Conservation (phyloP, 35 echinoderm and acorn worm species). For the Acanthaster planci region DNA sequence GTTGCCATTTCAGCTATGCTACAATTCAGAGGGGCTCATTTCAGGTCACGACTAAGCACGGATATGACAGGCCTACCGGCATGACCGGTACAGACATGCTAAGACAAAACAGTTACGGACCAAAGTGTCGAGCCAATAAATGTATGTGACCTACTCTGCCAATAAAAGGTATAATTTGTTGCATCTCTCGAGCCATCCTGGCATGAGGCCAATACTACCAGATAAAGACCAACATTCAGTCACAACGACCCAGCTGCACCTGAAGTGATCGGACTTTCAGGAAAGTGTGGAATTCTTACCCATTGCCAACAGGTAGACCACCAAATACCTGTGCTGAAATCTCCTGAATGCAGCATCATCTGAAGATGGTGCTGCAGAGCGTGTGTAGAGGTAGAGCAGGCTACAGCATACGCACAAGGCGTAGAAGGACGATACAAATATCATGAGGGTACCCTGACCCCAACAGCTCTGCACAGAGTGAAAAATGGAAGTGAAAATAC, state of each 20-base stretch:
- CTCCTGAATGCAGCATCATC: conserved; percentile 44
- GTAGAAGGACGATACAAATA: conserved; percentile 37
- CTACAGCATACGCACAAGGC: conserved; percentile 25
- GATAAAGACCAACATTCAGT: too few species aligned
- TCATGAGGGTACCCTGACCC: neutral
- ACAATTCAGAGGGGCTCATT: neutral
- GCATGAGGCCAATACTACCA: too few species aligned
- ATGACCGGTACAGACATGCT: too few species aligned
- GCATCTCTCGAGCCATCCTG: too few species aligned
- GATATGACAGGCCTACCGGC: neutral
- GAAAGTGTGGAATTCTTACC: conserved; percentile 17
- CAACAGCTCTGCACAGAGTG: neutral
- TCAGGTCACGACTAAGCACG: neutral
- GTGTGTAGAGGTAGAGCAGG: conserved; percentile 42
- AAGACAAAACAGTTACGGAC: too few species aligned
- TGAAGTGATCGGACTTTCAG: neutral
- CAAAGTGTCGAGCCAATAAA: too few species aligned
- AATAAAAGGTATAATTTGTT: too few species aligned
- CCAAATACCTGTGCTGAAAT: conserved; percentile 45
- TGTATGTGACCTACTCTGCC: too few species aligned
- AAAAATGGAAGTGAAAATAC: neutral
- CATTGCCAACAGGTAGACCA: conserved; percentile 58
- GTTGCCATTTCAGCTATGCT: neutral
- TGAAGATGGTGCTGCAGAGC: conserved; percentile 17
- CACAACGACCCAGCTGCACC: neutral